phyloP scores from a whole-genome alignment of 2,113 vertebrate genomes.

The Cromileptes altivelis region DNA sequence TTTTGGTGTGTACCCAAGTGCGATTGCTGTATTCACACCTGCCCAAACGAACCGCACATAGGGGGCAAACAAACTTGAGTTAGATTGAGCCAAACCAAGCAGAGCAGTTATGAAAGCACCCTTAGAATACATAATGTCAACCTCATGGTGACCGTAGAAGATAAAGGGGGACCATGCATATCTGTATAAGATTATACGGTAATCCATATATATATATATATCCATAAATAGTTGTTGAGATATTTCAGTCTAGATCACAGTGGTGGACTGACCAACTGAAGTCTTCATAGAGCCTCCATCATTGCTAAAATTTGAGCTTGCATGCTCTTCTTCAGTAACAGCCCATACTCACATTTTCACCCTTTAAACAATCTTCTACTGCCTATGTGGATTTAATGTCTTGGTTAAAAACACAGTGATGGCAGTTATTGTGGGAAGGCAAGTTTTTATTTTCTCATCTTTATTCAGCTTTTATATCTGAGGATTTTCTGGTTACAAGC shows the following conservation, averaged over 20 bases:
- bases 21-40: too few species aligned
- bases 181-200: background rate
- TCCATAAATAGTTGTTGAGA: background rate
- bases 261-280: background rate
- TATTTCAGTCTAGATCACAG: background rate
- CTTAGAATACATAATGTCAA: background rate
- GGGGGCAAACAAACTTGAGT: too few species aligned
- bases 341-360: background rate
- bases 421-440: background rate
- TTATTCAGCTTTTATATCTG: background rate
- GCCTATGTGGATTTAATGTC: background rate
- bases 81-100: too few species aligned
- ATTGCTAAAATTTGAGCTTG: background rate
- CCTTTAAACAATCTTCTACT: background rate
- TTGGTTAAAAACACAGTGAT: background rate
- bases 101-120: too few species aligned
- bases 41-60: too few species aligned
- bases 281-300: background rate
- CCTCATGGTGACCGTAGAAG: background rate
- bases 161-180: background rate
- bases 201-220: too few species aligned
- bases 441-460: constrained; percentile 2
- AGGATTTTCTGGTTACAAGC: background rate
- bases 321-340: background rate
- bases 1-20: too few species aligned